Percentiles rank a stretch among this genome's conserved stretches.
phyloP scores from a whole-genome alignment of 2,888 invertebrate species.

The Brachyptera risi region DNA sequence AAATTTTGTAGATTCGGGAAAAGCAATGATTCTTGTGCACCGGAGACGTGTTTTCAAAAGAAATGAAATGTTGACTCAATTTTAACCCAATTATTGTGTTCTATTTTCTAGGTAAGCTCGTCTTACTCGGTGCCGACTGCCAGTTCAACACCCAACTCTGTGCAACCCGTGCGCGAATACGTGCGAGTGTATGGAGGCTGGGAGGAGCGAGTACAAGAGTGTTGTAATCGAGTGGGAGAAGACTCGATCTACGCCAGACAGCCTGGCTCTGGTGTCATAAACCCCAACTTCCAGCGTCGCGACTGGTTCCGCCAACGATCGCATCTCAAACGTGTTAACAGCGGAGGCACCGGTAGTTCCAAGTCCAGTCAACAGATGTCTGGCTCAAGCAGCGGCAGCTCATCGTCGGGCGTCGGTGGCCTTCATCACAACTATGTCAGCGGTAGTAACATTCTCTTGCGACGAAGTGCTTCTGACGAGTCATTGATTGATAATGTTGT shows the following conservation, averaged over 20 bases:
- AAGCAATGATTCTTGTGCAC: too few relatives aligned
- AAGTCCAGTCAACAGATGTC: constrained; percentile 27
- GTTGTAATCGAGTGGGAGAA: constrained; percentile 33
- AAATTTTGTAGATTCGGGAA: too few relatives aligned
- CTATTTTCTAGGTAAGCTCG: constrained; percentile 38
- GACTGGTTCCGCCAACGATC: constrained; percentile 50
- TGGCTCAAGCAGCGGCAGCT: constrained; percentile 29
- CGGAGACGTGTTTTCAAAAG: too few relatives aligned
- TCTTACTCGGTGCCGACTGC: constrained; percentile 48
- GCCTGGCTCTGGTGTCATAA: constrained; percentile 34
- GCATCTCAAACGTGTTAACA: constrained; percentile 36
- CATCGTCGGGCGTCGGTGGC: constrained; percentile 30
- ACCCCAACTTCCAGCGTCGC: constrained; percentile 49
- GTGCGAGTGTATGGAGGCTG: constrained; percentile 61
- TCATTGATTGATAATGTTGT: constrained; percentile 39
- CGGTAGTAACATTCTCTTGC: constrained; percentile 31
- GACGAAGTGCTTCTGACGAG: constrained; percentile 46
- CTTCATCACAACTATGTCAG: constrained; percentile 24
- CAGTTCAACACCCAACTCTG: constrained; percentile 43
- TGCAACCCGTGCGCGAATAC: constrained; percentile 51
- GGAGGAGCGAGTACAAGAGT: constrained; percentile 49
- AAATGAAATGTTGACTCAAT: too few relatives aligned
- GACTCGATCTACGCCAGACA: constrained; percentile 34
- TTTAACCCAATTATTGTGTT: too few relatives aligned
- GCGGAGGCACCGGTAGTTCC: constrained; percentile 29